Base-by-base conservation (phyloP, 2,797 vertebrate genomes). In the Mus minutoides region DNA sequence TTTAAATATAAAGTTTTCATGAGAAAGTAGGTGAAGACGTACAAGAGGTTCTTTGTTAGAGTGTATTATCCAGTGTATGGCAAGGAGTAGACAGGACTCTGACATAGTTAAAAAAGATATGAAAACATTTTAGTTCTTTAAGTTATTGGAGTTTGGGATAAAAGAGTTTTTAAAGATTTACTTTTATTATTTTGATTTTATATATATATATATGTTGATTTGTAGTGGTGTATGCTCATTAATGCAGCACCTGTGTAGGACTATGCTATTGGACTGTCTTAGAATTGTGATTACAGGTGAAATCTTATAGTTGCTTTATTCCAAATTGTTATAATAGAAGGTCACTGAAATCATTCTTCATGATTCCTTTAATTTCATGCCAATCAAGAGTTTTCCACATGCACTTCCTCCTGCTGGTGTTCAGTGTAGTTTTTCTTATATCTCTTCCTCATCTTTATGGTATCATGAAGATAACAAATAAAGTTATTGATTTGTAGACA, bases 111-210 rank as follows among this genome's bases (percentile, higher is more conserved):
- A 83, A 71, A 88, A 26, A 7, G 29, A 7, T n/a, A 69, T 69
- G 43, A 58, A 46, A 90, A 37, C 78, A 2, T 94, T 93, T 77
- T 24, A 67, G 58, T 92, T 76, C 52, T 71, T 92, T 91, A 78
- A 89, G 80, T 67, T 4, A 52, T 31, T 79, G 22, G 40, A 79
- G 29, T 69, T 79, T 93, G 26, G 79, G 37, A 43, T 31, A 1
- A 43, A 83, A 60, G 16, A 10, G 4, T 64, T 62, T 60, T 43
- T 82, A 19, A 62, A 40, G 13, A 82, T 1, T 46, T n/a, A 64
- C 29, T 34, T 31, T 64, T 46, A 24, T 34, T 22, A 14, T 85
- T 85, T 85, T n/a, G 22, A 24, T 67, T n/a, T n/a, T n/a, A n/a
- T 67, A 34, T 22, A 22, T 49, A 29, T 49, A 67, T 2, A 9